Evolutionary conservation across 2,113 vertebrate genomes (phyloP), one percentile per base, ranked within the genome.

Genomic region (Ameiurus melas): DNA sequence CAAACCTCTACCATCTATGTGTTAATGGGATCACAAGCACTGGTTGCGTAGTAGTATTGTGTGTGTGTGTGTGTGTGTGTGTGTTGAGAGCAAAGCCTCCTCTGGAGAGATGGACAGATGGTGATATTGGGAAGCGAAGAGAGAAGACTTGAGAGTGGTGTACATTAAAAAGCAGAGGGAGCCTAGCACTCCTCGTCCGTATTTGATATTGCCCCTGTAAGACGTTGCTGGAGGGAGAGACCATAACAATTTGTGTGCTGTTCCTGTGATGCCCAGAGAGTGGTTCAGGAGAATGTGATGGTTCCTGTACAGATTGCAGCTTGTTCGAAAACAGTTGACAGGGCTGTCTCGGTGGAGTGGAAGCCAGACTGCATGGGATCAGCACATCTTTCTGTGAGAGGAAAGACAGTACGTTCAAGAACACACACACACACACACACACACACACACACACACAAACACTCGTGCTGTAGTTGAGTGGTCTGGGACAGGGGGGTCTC

Each of bases 401-500:
- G 19, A 81, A 83, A 83, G 58, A 64, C 58, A 83, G 58, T 27
- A 71, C 87, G 53, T 81, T 75, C 82, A 55, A 43, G 53, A 89
- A 68, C 68, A 86, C 27, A 51, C 64, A 30, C 33, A 36, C 57
- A 43, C 58, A 33, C 53, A 87, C 70, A 87, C 27, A 70, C 64
- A 30, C 33, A 58, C 55, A 43, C 57, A 33, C 51, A 87, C 70
- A 36, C 36, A 36, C 16, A 53, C 81, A 64, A 39, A 83, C 81
- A 83, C 81, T 83, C 81, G 16, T 6, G 5, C 81, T 62, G 81
- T 16, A 43, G 81, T 83, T 83, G 81, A 83, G 81, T 83, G 81
- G 58, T 36, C 81, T 83, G 81, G 81, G 81, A 83, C 81, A 83
- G 43, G 57, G 33, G 39, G 57, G 81, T 83, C 81, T 83, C 81